phyloP scores from a whole-genome alignment of 2,113 vertebrate species.

The Ploceus nigricollis region DNA sequence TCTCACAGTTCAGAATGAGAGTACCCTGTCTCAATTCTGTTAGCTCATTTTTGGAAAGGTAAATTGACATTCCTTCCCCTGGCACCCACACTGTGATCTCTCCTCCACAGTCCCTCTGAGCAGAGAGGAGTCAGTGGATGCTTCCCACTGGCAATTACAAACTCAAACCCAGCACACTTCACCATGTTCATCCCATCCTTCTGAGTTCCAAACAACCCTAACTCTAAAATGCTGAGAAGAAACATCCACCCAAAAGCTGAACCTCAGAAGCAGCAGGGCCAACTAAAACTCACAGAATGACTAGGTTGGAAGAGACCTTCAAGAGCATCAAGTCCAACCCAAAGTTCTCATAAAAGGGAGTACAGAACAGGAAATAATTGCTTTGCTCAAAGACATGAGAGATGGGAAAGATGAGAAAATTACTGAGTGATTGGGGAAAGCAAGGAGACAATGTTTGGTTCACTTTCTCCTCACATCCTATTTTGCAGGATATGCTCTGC shows the following conservation, averaged over 20 bases:
- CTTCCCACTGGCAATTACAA: not conserved
- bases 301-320: no score
- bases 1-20: not conserved
- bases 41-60: not conserved
- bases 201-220: not conserved
- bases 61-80: not conserved
- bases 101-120: fast-evolving
- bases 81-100: fast-evolving
- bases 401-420: fast-evolving
- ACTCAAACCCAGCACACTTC: not conserved
- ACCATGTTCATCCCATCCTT: not conserved
- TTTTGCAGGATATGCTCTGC: not conserved
- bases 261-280: not conserved
- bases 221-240: not conserved
- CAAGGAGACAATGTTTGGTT: not conserved
- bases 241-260: not conserved
- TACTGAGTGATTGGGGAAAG: not conserved
- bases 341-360: not conserved
- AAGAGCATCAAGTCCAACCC: no score
- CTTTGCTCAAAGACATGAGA: not conserved
- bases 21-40: not conserved
- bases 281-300: not conserved
- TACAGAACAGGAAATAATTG: not conserved
- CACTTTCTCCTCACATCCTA: not conserved
- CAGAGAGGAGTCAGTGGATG: not conserved